phyloP scores from a whole-genome alignment of 2,888 invertebrate species.

The Agonopterix alstromeriana region DNA sequence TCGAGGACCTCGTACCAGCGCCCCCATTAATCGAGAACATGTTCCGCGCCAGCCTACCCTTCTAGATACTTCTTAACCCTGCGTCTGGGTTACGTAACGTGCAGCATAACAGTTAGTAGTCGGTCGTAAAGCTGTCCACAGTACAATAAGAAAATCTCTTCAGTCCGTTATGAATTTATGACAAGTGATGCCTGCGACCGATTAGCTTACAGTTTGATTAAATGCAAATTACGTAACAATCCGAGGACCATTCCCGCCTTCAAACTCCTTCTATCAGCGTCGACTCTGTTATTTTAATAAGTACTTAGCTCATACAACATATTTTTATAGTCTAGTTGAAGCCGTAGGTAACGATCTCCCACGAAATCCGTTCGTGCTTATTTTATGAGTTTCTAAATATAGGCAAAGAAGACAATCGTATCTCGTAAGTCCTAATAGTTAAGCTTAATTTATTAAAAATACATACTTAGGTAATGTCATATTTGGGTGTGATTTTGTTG shows the following conservation, averaged over 20 bases:
- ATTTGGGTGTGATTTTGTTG: slow-evolving; percentile 71
- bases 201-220: background rate
- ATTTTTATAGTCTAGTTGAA: slow-evolving; percentile 66
- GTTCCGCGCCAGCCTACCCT: slow-evolving; percentile 96
- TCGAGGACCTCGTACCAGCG: slow-evolving; percentile 94
- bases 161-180: background rate
- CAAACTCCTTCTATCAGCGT: slow-evolving; percentile 49
- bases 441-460: slow-evolving; percentile 66
- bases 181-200: too few species aligned
- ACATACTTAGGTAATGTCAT: slow-evolving; percentile 41
- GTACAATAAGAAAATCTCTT: background rate
- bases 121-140: background rate
- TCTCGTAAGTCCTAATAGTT: slow-evolving; percentile 43
- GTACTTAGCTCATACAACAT: slow-evolving; percentile 65
- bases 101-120: background rate
- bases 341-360: slow-evolving; percentile 68
- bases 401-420: slow-evolving; percentile 48
- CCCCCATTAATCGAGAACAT: slow-evolving; percentile 96
- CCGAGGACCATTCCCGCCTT: slow-evolving; percentile 69
- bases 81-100: slow-evolving; percentile 1
- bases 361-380: slow-evolving; percentile 66
- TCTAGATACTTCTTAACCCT: slow-evolving; percentile 72
- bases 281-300: slow-evolving; percentile 72
- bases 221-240: slow-evolving; percentile 9
- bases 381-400: slow-evolving; percentile 31